A percentile compares a stretch with the other conserved stretches of the same genome.
Conservation (phyloP, 2,888 invertebrate genomes). For the Dryococelus australis region DNA sequence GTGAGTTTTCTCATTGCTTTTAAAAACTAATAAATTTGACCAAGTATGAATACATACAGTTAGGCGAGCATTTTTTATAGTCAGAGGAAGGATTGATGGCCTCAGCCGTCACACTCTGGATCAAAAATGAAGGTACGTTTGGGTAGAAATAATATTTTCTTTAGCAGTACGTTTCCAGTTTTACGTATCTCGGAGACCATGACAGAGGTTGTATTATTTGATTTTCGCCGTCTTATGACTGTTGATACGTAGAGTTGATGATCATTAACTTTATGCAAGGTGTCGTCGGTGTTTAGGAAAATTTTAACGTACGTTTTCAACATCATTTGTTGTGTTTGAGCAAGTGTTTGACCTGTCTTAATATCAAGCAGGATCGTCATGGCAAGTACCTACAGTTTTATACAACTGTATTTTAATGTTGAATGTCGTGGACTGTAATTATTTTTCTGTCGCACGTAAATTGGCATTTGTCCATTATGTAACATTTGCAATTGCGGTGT, state of each 20-base stretch:
- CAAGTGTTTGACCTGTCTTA: not conserved
- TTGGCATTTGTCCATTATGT: not conserved
- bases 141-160: not conserved
- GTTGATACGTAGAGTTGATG: not conserved
- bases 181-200: constrained; percentile 2
- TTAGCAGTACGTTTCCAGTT: not conserved
- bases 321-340: not conserved
- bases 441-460: not conserved
- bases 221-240: not conserved
- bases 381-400: not conserved
- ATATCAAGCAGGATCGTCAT: not conserved
- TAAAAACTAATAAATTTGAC: constrained; percentile 47
- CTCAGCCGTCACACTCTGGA: constrained; percentile 40
- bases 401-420: not conserved
- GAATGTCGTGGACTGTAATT: not conserved
- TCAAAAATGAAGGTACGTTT: constrained; percentile 43
- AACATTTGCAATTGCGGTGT: not conserved
- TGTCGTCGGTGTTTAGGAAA: not conserved
- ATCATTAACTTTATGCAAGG: not conserved
- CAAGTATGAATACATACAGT: constrained; percentile 41
- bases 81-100: constrained; percentile 36
- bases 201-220: not conserved
- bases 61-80: constrained; percentile 37
- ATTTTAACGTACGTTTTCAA: not conserved
- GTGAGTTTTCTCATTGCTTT: constrained; percentile 60